These are phyloP conservation scores for Equus przewalskii DNA, from an alignment of 2,113 vertebrate species.

Conservation along the genomic window DNA sequence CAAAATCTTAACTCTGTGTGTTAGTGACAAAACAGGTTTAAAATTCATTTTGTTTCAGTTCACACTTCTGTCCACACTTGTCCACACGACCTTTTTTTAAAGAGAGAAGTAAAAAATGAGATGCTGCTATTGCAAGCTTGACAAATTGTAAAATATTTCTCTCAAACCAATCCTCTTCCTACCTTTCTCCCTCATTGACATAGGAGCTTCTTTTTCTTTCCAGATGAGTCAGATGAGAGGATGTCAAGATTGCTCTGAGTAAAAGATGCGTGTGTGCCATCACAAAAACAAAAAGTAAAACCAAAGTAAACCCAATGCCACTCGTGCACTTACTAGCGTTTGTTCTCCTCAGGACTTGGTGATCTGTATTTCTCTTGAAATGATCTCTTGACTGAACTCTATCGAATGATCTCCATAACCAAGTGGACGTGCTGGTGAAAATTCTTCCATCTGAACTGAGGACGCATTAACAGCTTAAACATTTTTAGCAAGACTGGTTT, in stretches of 20 bases:
- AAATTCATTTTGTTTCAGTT: conserved; percentile 19
- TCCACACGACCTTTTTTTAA: neutral
- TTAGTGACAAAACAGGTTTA: neutral
- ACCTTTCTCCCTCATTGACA: neutral
- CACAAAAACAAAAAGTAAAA: neutral
- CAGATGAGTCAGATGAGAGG: neutral
- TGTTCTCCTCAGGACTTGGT: neutral
- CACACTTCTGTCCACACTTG: neutral
- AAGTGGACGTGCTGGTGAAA: neutral
- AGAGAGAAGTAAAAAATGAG: neutral
- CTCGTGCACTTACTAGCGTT: neutral
- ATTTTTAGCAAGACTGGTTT: conserved; percentile 39
- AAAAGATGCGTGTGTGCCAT: neutral
- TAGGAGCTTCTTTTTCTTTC: neutral
- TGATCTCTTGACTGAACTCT: neutral
- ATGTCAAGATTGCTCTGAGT: neutral
- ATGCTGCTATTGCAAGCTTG: neutral
- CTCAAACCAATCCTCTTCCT: neutral
- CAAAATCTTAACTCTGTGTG: neutral
- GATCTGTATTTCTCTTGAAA: neutral
- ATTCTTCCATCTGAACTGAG: neutral
- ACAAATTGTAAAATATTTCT: neutral
- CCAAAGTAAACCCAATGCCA: neutral
- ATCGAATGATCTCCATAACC: neutral
- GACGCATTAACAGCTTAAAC: conserved; percentile 37